These are phyloP conservation scores for Octodonta nipae DNA, from an alignment of 2,888 invertebrate genomes.

Conservation along the genomic window DNA sequence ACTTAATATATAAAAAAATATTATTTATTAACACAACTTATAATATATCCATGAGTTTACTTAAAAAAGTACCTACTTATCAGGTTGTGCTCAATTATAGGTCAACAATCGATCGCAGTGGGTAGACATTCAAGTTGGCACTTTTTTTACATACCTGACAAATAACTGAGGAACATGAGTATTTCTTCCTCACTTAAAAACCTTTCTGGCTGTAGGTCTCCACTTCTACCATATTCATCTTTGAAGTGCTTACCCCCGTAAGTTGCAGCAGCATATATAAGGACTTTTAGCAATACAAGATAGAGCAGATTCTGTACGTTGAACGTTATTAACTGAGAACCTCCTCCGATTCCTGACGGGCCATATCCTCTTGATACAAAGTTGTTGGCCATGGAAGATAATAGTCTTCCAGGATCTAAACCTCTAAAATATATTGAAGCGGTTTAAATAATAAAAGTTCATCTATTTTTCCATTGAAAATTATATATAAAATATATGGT, in stretches of 20 bases:
- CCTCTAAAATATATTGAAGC: too few species aligned
- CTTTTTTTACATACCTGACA: slow-evolving; percentile 35
- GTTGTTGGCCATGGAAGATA: slow-evolving; percentile 28
- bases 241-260: slow-evolving; percentile 46
- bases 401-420: slow-evolving; percentile 27
- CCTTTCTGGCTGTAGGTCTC: slow-evolving; percentile 23
- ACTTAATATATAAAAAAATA: too few species aligned
- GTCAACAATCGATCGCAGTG: too few species aligned
- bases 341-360: slow-evolving; percentile 17
- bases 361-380: slow-evolving; percentile 30
- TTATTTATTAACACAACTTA: too few species aligned
- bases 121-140: background rate
- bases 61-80: too few species aligned
- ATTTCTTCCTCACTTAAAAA: slow-evolving; percentile 57
- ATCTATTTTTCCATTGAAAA: too few species aligned
- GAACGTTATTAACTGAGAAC: slow-evolving; percentile 52
- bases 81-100: too few species aligned
- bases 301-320: slow-evolving; percentile 72
- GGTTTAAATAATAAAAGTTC: too few species aligned
- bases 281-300: slow-evolving; percentile 63
- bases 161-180: slow-evolving; percentile 53
- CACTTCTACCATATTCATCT: slow-evolving; percentile 42
- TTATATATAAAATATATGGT: too few species aligned
- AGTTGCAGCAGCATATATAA: slow-evolving; percentile 70
- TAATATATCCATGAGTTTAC: too few species aligned